phyloP scores from a whole-genome alignment of 1,140 invertebrate species.

The Eumeta japonica region DNA sequence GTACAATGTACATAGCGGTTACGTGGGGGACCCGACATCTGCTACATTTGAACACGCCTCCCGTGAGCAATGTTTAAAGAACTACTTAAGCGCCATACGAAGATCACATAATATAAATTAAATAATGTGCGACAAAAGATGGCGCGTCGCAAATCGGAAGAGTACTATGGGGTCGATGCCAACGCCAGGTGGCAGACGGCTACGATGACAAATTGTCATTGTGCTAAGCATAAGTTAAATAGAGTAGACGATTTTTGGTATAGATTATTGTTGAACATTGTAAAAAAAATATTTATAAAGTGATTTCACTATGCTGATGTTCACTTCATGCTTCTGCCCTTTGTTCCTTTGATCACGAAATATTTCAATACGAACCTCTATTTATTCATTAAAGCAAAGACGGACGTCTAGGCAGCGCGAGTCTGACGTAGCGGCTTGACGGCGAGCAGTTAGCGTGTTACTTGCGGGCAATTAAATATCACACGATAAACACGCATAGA shows the following conservation, averaged over 20 bases:
- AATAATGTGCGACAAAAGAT: conserved; percentile 42
- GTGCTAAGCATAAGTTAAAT: too few species aligned
- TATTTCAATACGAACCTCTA: too few species aligned
- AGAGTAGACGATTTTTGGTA: conserved; percentile 2
- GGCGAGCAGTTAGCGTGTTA: conserved; percentile 33
- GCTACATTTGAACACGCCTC: conserved; percentile 23
- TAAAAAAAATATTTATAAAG: background rate
- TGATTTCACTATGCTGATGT: too few species aligned
- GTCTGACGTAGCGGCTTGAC: too few species aligned
- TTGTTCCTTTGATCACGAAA: too few species aligned
- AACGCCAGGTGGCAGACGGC: conserved; percentile 28
- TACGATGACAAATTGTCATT: conserved; percentile 46
- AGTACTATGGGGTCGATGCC: conserved; percentile 32
- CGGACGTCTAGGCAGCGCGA: too few species aligned
- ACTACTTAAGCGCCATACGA: conserved; percentile 45
- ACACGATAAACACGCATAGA: too few species aligned
- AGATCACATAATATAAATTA: conserved; percentile 52
- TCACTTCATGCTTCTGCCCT: too few species aligned
- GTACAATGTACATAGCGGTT: conserved; percentile 19
- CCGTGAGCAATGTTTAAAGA: conserved; percentile 41
- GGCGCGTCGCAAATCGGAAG: conserved; percentile 37
- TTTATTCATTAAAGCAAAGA: background rate
- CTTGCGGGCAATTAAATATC: conserved; percentile 46
- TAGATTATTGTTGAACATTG: background rate
- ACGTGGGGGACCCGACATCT: conserved; percentile 21